Conservation (phyloP, 2,113 vertebrate genomes). For the Ptychochromis oligacanthus region DNA sequence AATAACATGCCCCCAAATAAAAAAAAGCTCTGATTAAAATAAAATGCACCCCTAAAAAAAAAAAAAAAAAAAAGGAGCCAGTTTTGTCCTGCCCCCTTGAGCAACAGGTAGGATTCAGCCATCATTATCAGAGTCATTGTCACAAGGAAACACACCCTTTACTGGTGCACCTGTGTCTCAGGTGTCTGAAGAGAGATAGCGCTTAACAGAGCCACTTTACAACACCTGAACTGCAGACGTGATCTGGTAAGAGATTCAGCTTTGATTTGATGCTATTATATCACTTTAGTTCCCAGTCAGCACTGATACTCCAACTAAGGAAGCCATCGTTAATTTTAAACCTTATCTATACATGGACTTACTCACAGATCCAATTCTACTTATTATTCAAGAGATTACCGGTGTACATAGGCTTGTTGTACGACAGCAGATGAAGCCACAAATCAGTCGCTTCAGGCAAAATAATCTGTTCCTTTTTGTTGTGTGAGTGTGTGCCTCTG, state of each 20-base stretch:
- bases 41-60: background rate
- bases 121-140: background rate
- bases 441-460: background rate
- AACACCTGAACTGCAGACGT: background rate
- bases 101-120: background rate
- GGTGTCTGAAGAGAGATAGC: conserved; percentile 31
- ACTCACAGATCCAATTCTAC: background rate
- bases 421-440: background rate
- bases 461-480: background rate
- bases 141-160: conserved; percentile 42
- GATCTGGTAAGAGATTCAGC: conserved; percentile 52
- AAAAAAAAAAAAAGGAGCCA: too few relatives aligned
- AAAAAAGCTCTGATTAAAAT: background rate
- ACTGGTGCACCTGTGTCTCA: conserved; percentile 44
- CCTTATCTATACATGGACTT: background rate
- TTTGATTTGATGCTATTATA: conserved; percentile 36
- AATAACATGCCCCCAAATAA: background rate
- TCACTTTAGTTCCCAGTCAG: background rate
- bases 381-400: background rate
- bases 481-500: background rate
- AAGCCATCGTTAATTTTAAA: background rate
- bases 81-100: background rate
- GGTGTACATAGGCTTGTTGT: background rate
- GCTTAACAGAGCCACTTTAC: background rate
- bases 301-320: background rate